Percentiles rank a stretch among this genome's conserved stretches.
phyloP scores from a whole-genome alignment of 2,797 vertebrate genomes.

The Chloroceryle amazona region DNA sequence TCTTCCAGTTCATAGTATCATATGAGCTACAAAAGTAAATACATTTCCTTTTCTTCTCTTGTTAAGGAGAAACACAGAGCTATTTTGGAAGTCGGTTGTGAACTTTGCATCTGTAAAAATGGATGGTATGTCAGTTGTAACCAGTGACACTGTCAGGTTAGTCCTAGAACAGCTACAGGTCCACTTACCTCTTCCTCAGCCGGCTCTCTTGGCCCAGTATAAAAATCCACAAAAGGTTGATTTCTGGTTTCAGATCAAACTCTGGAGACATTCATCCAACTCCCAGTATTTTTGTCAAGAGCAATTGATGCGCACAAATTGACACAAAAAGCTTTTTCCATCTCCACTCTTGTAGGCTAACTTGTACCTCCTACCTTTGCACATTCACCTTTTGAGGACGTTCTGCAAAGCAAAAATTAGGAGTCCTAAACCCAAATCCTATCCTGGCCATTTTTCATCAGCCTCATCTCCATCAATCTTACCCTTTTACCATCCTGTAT shows the following conservation, averaged over 20 bases:
- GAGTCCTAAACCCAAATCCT: background rate
- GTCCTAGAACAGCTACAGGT: background rate
- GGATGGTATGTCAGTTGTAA: background rate
- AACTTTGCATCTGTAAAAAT: background rate
- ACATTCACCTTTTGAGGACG: background rate
- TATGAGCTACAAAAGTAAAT: slow-evolving; percentile 12
- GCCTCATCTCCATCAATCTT: background rate
- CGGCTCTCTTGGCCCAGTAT: too few relatives aligned
- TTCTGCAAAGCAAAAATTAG: background rate
- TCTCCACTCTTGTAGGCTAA: background rate
- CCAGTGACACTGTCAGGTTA: background rate
- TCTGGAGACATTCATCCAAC: background rate
- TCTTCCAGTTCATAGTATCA: background rate
- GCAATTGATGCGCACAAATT: background rate
- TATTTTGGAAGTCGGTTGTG: background rate
- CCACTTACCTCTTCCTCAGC: background rate
- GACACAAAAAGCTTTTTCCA: background rate
- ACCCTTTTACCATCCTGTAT: background rate
- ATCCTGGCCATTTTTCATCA: background rate
- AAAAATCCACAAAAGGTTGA: background rate
- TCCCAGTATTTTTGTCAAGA: background rate
- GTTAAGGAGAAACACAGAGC: background rate
- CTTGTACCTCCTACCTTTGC: background rate
- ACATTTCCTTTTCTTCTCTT: slow-evolving; percentile 26
- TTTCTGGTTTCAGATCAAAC: background rate